Percentiles rank a stretch among this genome's conserved stretches.
Conservation (phyloP, 1,140 invertebrate genomes). For the Cydia splendana region DNA sequence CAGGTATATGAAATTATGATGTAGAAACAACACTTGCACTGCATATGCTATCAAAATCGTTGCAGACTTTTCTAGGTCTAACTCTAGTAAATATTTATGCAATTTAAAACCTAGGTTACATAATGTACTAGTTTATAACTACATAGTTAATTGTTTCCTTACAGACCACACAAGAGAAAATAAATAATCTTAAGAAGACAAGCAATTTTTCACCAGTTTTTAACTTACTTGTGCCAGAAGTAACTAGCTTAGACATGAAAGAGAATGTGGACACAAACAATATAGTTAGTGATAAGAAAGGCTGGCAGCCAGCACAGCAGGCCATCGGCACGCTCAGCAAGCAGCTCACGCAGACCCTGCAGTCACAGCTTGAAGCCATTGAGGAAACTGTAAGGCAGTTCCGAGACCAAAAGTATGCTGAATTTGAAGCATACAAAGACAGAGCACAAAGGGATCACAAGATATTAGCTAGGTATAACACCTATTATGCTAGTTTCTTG, state of each 20-base stretch:
- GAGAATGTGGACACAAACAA: slow-evolving; percentile 74
- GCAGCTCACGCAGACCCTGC: slow-evolving; percentile 67
- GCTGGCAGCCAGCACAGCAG: slow-evolving; percentile 52
- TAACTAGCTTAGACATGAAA: slow-evolving; percentile 70
- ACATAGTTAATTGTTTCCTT: slow-evolving; percentile 42
- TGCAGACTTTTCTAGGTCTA: no score
- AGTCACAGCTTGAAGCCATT: slow-evolving; percentile 68
- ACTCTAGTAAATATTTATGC: background rate
- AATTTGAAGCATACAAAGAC: slow-evolving; percentile 75
- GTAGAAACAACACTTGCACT: no score
- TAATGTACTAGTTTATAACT: background rate
- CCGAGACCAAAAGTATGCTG: slow-evolving; percentile 75
- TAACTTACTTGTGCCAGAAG: slow-evolving; percentile 70
- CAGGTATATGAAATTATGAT: no score
- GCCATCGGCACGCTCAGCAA: slow-evolving; percentile 67
- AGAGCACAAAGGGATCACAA: slow-evolving; percentile 76
- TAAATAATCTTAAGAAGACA: slow-evolving; percentile 68
- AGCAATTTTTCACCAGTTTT: slow-evolving; percentile 74
- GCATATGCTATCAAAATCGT: no score
- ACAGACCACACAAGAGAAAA: slow-evolving; percentile 66
- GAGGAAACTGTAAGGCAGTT: slow-evolving; percentile 75
- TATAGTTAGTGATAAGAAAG: slow-evolving; percentile 54
- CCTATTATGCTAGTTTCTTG: slow-evolving; percentile 28
- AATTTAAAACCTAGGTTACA: background rate
- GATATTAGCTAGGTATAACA: slow-evolving; percentile 73